Evolutionary conservation across 1,140 invertebrate species (phyloP), one percentile per base, ranked within the genome.

Genomic region (Macrobrachium nipponense): DNA sequence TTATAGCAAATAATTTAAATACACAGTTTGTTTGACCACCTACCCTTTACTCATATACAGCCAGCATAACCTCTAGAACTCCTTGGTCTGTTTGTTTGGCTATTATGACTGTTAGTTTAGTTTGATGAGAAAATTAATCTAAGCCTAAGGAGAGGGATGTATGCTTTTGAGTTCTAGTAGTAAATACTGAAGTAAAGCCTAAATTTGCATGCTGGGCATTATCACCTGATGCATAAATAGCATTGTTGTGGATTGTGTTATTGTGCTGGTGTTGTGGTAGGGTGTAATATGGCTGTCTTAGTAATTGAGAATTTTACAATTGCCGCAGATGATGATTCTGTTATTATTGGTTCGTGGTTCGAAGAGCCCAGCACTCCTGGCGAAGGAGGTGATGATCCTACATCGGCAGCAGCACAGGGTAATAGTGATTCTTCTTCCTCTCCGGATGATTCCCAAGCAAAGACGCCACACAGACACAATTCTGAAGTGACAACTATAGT

Each of bases 401-500:
- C 79, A 23, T 68, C 84, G 7, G 72, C 78, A 62, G 82, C 79
- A 18, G 81, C 23, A n/a, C 80, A 77, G 59, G 87, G 83, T 7
- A 73, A 82, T n/a, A 77, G 85, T 68, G 79, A 81, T n/a, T 86
- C 88, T 51, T 84, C 92, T 87, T 64, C 90, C 87, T 72, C 89
- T 85, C 64, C 89, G 87, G 23, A 85, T 88, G 61, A 88, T 36
- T 88, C 86, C 6, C 95, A 95, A 86, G 91, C 90, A 20, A 92
- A 87, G 72, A 85, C 86, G 59, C 87, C 88, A 60, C 90, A 90
- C 59, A 88, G 86, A 44, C 90, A 91, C 87, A 86, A 90, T 79
- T 88, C 90, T 20, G 89, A 89, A 86, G 51, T 89, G 70, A 90
- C 82, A 6, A 92, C 93, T 60, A 93, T 97, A 68, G 95, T 98